A percentile compares a stretch with the other conserved stretches of the same genome.
Evolutionary conservation across 2,797 vertebrate species (phyloP).

Genomic region (Crenichthys baileyi): DNA sequence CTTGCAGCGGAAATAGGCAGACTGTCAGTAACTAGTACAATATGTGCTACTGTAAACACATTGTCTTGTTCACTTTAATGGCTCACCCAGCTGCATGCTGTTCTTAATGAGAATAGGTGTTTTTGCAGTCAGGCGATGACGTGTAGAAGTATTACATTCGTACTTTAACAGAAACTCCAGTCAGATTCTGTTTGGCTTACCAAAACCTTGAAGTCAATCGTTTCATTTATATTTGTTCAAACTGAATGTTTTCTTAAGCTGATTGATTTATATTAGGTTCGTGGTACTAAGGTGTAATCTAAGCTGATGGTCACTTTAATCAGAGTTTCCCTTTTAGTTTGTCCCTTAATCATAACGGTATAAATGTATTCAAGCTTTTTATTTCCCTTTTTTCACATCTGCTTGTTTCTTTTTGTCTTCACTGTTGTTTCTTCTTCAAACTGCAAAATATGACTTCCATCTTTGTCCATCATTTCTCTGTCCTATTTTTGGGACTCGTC

Average conservation of each 20-base stretch:
- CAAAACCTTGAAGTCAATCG: neutral
- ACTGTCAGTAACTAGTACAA: neutral
- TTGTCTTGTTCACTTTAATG: neutral
- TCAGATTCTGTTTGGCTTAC: neutral
- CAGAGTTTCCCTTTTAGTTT: neutral
- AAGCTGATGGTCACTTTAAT: constrained; percentile 1
- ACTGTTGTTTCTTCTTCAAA: neutral
- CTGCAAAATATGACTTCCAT: neutral
- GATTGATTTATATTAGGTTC: neutral
- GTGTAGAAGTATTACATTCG: neutral
- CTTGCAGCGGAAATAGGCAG: neutral
- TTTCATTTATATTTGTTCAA: neutral
- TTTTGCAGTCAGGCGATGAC: neutral
- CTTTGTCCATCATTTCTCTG: neutral
- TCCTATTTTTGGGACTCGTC: neutral
- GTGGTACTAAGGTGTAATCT: neutral
- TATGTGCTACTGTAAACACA: neutral
- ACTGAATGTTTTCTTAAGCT: neutral
- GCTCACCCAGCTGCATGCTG: neutral
- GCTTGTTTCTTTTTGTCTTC: neutral
- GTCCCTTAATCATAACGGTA: neutral
- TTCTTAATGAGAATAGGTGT: too few species aligned
- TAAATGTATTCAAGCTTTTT: neutral
- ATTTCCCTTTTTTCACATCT: neutral
- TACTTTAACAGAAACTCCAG: neutral